A percentile compares a stretch with the other conserved stretches of the same genome.
These are phyloP conservation scores for Acanthornis magna DNA, from an alignment of 2,797 vertebrate species.

Conservation along the genomic window DNA sequence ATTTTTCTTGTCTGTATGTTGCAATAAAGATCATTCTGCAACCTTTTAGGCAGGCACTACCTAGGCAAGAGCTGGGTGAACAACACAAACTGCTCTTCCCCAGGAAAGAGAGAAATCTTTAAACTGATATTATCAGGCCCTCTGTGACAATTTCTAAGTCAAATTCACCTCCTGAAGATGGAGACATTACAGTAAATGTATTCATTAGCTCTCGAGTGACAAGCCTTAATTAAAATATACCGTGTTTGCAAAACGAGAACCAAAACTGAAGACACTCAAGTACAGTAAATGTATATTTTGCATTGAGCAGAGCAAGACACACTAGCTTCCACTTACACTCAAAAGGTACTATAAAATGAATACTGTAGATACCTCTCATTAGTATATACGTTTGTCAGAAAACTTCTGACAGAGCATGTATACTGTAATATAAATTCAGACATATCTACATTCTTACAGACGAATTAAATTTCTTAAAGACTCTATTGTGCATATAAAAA, in stretches of 20 bases:
- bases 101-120: conserved; percentile 25
- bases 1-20: background rate
- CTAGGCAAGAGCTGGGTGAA: background rate
- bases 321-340: background rate
- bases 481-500: background rate
- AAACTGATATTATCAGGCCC: background rate
- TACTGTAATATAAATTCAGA: background rate
- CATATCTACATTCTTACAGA: background rate
- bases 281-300: conserved; percentile 36
- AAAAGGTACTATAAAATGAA: background rate
- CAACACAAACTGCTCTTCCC: background rate
- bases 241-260: background rate
- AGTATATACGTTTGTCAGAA: background rate
- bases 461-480: background rate
- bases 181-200: conserved; percentile 26
- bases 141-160: conserved; percentile 12
- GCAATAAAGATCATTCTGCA: background rate
- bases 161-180: conserved; percentile 28
- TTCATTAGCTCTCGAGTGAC: conserved; percentile 25
- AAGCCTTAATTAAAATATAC: conserved; percentile 60
- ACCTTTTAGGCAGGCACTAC: background rate
- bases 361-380: background rate
- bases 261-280: background rate
- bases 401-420: background rate
- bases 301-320: background rate